Percentiles rank a stretch among this genome's conserved stretches.
Conservation (phyloP, 2,113 vertebrate species). For the Barnardius zonarius region DNA sequence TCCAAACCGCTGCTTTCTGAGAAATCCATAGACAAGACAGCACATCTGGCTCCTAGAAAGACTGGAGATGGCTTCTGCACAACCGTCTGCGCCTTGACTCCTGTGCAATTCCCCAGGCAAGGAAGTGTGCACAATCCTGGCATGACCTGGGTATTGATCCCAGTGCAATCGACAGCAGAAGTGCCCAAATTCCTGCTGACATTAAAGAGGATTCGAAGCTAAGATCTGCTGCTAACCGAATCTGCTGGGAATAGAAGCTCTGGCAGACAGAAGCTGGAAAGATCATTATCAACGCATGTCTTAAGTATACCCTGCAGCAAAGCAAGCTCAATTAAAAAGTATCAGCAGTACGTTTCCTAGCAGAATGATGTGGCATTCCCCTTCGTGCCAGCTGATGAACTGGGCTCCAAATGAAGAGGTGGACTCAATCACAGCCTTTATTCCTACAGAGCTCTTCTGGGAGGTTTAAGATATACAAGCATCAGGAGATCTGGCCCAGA, state of each 20-base stretch:
- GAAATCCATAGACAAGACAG: neutral
- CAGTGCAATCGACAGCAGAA: neutral
- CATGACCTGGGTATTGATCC: neutral
- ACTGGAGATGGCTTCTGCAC: neutral
- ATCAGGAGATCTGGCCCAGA: neutral
- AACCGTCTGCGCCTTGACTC: neutral
- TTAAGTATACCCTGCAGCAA: neutral
- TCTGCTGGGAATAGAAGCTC: neutral
- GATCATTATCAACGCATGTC: neutral
- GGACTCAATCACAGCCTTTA: neutral
- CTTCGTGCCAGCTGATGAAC: rapidly evolving
- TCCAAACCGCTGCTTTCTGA: slow-evolving; percentile 20
- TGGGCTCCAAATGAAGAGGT: neutral
- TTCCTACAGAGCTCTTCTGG: neutral
- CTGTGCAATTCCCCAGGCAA: neutral
- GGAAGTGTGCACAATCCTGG: neutral
- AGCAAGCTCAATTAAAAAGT: neutral
- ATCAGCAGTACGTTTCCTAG: neutral
- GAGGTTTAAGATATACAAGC: neutral
- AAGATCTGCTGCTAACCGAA: neutral
- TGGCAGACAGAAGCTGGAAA: neutral
- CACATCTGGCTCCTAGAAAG: slow-evolving; percentile 9
- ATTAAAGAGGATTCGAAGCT: neutral
- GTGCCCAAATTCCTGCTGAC: neutral
- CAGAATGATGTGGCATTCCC: neutral